Evolutionary conservation across 2,113 vertebrate genomes (phyloP), one percentile per base, ranked within the genome.

Genomic region (Elephantulus edwardii): DNA sequence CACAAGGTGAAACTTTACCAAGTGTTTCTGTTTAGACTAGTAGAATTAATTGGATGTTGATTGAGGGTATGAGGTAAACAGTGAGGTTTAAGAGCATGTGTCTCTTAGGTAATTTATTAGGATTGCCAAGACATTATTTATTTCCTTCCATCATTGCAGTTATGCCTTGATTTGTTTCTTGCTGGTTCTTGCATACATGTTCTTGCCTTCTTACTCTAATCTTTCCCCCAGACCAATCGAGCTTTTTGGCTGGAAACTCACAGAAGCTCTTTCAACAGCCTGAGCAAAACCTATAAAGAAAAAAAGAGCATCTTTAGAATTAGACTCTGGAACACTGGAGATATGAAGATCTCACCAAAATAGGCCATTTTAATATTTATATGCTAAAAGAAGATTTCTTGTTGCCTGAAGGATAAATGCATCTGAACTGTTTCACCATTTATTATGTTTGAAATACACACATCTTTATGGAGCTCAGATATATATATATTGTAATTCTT

Each of bases 301-400:
- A 93, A 86, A 62, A 87, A 91, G 86, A 54, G 75, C 74, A 92
- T 86, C 82, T 95, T 97, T 88, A 95, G 91, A 96, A 26, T 9
- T 77, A 89, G 82, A 83, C 86, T 66, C 84, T 96, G 81, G 38
- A 26, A 90, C 88, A 89, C 50, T 89, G 50, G 85, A 54, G 66
- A 94, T 11, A 83, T 96, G 95, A 86, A 95, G 90, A 90, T 94
- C 91, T 93, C 96, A 91, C 91, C 89, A 93, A 88, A 93, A 86
- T 75, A 91, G 74, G 50, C 33, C n/a, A 91, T 94, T 96, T 97
- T 95, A 97, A 95, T 97, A 97, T 96, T 96, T 95, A 95, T 89
- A 96, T 91, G 76, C 89, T 95, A 94, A 91, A 96, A 95, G 94
- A 93, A 92, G 86, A 93, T 92, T 88, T 89, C 94, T 96, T 26